Base-by-base conservation (phyloP, 2,797 vertebrate species). In the Poecilia picta region DNA sequence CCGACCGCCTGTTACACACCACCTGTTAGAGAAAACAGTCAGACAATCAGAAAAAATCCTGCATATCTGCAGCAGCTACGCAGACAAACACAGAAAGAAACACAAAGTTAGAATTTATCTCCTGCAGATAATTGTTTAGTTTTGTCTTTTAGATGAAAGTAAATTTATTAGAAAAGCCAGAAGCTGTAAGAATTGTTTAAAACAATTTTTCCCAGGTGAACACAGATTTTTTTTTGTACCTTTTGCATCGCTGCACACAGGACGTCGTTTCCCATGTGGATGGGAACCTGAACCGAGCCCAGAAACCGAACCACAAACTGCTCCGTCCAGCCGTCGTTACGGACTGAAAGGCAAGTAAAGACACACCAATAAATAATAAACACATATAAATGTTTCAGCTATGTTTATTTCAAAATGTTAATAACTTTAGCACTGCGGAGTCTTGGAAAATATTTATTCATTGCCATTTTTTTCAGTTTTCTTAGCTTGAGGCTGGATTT, bases 171-270 rank as follows among this genome's bases (percentile, higher is more conserved):
- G 6, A 66, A 20, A 64, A 36, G 31, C 59, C 59, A 64, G 6
- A 8, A 16, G 4, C 7, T 31, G 12, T 15, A 31, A 31, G 12
- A 36, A 16, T 31, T 36, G 31, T 33, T 62, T 18, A 62, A 62
- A 31, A 16, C 5, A 15, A 0, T 31, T 71, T 70, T n/a, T n/a
- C n/a, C n/a, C n/a, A n/a, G n/a, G n/a, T n/a, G n/a, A n/a, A 4
- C 13, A 46, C 41, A 36, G 28, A 13, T 5, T 46, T 10, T 33
- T 36, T 25, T 59, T 13, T 31, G 25, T 94, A 99, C 98, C 97
- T 99, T 99, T 89, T 98, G 98, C 97, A 99, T 99, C 31, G 98
- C 98, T 0, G 97, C 96, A 76, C 97, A 98, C 46, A 99, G 94
- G 88, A 99, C 97, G 5, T 97, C 96, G 0, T 97, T 98, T 83